Base-by-base conservation (phyloP, 2,113 vertebrate species). In the Mirounga angustirostris region DNA sequence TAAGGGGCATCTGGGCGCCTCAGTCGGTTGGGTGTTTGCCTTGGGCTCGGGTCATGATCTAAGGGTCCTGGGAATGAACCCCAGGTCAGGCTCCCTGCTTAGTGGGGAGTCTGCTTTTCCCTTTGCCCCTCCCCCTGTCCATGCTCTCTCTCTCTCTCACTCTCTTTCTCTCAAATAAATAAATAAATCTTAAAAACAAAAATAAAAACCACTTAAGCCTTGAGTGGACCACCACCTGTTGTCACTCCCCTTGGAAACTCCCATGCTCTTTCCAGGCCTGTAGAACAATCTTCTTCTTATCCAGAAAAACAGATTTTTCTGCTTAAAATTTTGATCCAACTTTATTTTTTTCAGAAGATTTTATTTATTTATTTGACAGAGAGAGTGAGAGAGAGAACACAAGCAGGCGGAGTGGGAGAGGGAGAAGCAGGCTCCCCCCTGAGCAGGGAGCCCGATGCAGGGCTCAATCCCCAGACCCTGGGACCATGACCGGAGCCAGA, bases 401-500 rank as follows among this genome's bases (percentile, higher is more conserved):
- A 40, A 73, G 21, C 36, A 73, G 71, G 21, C 5, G 36, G 36
- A 73, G 71, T 0, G 36, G 21, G 11, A 73, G 71, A 43, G 36
- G 36, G 22, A 73, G 71, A 74, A 43, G 12, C 12, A 15, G 73
- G 2, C 73, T 74, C 30, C 28, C 12, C 28, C 13, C 13, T 15
- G 28, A 65, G 63, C 63, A 18, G 30, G 15, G 65, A 67, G 65
- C 65, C 61, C 1, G 6, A 67, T 11, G 2, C 6, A 14, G 30
- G 30, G 30, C 30, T 67, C 6, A 0, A 18, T 33, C 28, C 28
- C 2, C 2, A 13, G 28, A 65, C 12, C 28, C 2, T 13, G 13
- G 26, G 28, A 65, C 6, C 65, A 67, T 7, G 30, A 67, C 65
- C 65, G 33, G 30, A 16, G 7, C 65, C 6, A 10, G 16, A n/a